Conservation (phyloP, 2,797 vertebrate species). For the Vespertilio murinus region DNA sequence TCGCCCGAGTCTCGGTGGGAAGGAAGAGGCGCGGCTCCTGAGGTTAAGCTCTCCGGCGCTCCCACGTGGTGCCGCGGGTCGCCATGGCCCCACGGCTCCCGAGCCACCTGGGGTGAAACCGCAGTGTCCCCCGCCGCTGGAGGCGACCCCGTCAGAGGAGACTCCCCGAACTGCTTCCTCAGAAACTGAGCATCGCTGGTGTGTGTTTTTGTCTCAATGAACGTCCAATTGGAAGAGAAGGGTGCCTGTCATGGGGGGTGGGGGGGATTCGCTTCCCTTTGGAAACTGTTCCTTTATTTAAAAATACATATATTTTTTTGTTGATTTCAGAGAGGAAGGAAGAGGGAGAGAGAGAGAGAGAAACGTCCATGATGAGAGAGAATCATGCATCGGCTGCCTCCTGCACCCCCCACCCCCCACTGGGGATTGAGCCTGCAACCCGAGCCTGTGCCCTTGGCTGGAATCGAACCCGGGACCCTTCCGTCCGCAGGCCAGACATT, state of each 20-base stretch:
- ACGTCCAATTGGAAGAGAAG: background rate
- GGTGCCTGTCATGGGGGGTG: too few relatives aligned
- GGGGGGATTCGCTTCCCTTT: background rate
- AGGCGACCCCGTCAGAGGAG: slow-evolving; percentile 63
- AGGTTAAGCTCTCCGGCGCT: slow-evolving; percentile 80
- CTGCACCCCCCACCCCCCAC: too few relatives aligned
- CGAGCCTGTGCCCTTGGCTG: too few relatives aligned
- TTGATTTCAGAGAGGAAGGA: too few relatives aligned
- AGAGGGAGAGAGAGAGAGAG: too few relatives aligned
- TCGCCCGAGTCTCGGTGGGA: slow-evolving; percentile 79
- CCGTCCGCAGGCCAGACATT: too few relatives aligned
- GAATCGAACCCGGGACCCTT: too few relatives aligned
- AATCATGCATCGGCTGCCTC: too few relatives aligned
- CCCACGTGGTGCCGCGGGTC: slow-evolving; percentile 86
- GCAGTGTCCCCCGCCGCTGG: slow-evolving; percentile 87
- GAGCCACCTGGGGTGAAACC: slow-evolving; percentile 85
- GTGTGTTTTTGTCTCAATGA: background rate
- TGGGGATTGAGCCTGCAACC: too few relatives aligned
- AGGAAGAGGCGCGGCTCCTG: slow-evolving; percentile 85
- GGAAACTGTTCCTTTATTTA: background rate
- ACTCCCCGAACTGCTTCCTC: background rate
- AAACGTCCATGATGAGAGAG: too few relatives aligned
- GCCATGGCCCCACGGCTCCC: slow-evolving; percentile 85
- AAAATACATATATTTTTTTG: too few relatives aligned
- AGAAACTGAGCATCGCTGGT: background rate